Base-by-base conservation (phyloP, 2,113 vertebrate genomes). In the Hassar affinis region DNA sequence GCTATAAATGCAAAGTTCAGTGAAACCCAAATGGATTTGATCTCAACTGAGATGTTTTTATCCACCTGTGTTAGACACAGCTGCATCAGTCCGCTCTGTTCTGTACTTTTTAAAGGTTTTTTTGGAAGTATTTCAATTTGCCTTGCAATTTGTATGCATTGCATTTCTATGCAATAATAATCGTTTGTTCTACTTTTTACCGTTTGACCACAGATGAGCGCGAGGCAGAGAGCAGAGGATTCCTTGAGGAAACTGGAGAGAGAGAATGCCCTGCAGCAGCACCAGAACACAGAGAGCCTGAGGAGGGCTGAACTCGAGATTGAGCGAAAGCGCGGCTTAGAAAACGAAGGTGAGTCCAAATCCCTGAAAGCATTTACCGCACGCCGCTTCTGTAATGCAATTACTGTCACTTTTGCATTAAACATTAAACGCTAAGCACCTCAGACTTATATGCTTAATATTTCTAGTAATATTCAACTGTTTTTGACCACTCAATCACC, bases 261-360 rank as follows among this genome's bases (percentile, higher is more conserved):
- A 82, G 98, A 99, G 83, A 95, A 95, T 80, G 97, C 96, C 7
- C 95, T 99, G 90, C 94, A 99, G 86, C 97, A 98, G 90, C 97
- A 98, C 88, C 95, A 98, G 91, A 97, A 95, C 84, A 86, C 95
- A 9, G 97, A 99, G 83, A 96, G 95, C 87, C 94, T 96, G 87
- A 93, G 97, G 88, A 99, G 96, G 90, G 96, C 94, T 30, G 97
- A 99, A 84, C 92, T 96, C 0, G 97, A 99, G 90, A 93, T 94
- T 6, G 97, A 97, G 89, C 95, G 95, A 87, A 99, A 98, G 82
- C 96, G 96, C 33, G 92, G 93, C 91, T 92, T 99, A 88, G 97
- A 99, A 93, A 98, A 97, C 59, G 97, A 99, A 88, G 87, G 98
- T 99, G 78, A 91, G 92, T 42, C 4, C n/a, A n/a, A n/a, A n/a